phyloP scores from a whole-genome alignment of 1,140 invertebrate species.

The Maconellicoccus hirsutus region DNA sequence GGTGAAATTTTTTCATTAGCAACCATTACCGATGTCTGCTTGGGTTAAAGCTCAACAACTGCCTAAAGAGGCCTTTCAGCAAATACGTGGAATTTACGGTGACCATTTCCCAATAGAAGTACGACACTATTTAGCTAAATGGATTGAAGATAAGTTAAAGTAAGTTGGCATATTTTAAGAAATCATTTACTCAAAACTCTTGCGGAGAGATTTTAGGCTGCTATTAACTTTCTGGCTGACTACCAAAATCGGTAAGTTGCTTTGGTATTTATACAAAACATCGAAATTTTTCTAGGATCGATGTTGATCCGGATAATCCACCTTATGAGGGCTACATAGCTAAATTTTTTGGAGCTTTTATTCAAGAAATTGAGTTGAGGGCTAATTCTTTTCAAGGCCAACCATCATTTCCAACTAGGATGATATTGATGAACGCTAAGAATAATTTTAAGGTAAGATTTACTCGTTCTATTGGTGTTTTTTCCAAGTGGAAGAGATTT shows the following conservation, averaged over 20 bases:
- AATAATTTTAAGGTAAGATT: constrained; percentile 58
- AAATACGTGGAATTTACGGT: constrained; percentile 64
- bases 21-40: constrained; percentile 49
- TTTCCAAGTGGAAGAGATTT: too few species aligned
- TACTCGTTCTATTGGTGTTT: too few species aligned
- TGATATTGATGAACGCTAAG: constrained; percentile 68
- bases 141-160: constrained; percentile 81
- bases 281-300: constrained; percentile 40
- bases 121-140: constrained; percentile 67
- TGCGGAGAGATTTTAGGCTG: too few species aligned
- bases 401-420: constrained; percentile 64
- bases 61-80: constrained; percentile 56
- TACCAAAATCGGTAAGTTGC: too few species aligned
- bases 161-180: constrained; percentile 33
- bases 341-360: constrained; percentile 52
- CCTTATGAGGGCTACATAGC: constrained; percentile 43
- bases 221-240: too few species aligned
- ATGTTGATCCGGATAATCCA: constrained; percentile 56
- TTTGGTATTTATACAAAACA: too few species aligned
- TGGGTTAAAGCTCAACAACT: constrained; percentile 76
- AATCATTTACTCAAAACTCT: too few species aligned
- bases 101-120: constrained; percentile 85
- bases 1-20: too few species aligned
- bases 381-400: constrained; percentile 50
- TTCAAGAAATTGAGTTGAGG: constrained; percentile 66